Evolutionary conservation across 1,140 invertebrate genomes (phyloP).

Genomic region (Popillia japonica): DNA sequence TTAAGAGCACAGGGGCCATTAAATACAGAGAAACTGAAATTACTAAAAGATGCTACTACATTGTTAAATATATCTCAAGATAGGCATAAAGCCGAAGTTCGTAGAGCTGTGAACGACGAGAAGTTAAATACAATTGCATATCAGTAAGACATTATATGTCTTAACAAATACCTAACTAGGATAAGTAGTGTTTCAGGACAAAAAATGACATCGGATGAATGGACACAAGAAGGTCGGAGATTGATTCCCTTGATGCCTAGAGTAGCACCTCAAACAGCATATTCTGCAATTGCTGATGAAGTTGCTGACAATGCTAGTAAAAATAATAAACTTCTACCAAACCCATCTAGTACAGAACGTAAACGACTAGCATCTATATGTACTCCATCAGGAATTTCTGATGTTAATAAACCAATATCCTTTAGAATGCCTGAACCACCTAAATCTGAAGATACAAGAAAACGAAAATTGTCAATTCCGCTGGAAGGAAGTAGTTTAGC

Average conservation of each 20-base stretch:
- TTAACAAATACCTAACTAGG: constrained; percentile 27
- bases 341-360: constrained; percentile 57
- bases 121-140: constrained; percentile 86
- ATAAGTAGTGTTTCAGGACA: constrained; percentile 76
- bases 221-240: constrained; percentile 86
- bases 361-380: constrained; percentile 47
- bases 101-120: constrained; percentile 91
- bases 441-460: constrained; percentile 56
- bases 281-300: constrained; percentile 84
- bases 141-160: constrained; percentile 69
- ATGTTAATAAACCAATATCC: constrained; percentile 47
- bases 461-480: constrained; percentile 52
- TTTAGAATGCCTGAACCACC: constrained; percentile 51
- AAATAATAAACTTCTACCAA: constrained; percentile 61
- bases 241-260: constrained; percentile 82
- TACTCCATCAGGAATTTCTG: constrained; percentile 39
- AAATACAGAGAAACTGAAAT: constrained; percentile 81
- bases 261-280: constrained; percentile 81
- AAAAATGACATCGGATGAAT: constrained; percentile 78
- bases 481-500: constrained; percentile 53
- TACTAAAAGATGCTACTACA: constrained; percentile 82
- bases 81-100: constrained; percentile 88
- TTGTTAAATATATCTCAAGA: constrained; percentile 88
- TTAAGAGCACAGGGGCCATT: constrained; percentile 91
- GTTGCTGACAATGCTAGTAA: constrained; percentile 64